phyloP scores from a whole-genome alignment of 2,113 vertebrate species.

The Eretmochelys imbricata region DNA sequence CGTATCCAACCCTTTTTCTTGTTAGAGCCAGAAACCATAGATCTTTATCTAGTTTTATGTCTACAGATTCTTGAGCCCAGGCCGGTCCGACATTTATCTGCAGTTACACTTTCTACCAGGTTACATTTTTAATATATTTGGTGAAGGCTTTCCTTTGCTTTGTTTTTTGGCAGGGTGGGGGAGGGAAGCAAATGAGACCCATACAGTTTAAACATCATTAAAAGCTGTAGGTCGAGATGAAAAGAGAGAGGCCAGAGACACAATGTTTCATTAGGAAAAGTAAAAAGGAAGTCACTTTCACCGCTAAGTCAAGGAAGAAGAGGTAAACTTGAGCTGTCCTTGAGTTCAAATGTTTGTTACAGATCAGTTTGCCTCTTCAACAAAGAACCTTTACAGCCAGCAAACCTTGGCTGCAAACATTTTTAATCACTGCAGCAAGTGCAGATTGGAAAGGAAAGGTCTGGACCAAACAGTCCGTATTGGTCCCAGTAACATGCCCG shows the following conservation, averaged over 20 bases:
- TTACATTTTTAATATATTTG: not conserved
- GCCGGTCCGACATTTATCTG: not conserved
- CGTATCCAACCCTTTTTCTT: not conserved
- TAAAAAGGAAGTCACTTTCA: rapidly evolving
- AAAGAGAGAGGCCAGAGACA: not conserved
- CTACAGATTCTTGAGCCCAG: not conserved
- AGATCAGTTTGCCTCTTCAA: too few species aligned
- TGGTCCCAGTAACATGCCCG: not conserved
- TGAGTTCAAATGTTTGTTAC: rapidly evolving
- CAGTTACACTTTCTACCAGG: not conserved
- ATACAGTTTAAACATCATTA: not conserved
- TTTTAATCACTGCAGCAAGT: rapidly evolving
- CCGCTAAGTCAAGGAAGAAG: rapidly evolving
- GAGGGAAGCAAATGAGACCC: not conserved
- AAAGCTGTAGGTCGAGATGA: not conserved
- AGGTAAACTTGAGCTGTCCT: not conserved
- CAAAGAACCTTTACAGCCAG: too few species aligned
- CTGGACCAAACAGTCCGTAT: rapidly evolving
- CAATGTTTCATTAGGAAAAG: not conserved
- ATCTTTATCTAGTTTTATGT: not conserved
- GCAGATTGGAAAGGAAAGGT: rapidly evolving
- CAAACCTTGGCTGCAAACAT: not conserved
- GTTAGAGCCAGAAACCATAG: not conserved
- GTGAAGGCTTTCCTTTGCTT: not conserved
- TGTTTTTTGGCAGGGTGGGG: not conserved